Percentiles rank a stretch among this genome's conserved stretches.
Conservation (phyloP, 1,140 invertebrate species). For the Cyclina sinensis region DNA sequence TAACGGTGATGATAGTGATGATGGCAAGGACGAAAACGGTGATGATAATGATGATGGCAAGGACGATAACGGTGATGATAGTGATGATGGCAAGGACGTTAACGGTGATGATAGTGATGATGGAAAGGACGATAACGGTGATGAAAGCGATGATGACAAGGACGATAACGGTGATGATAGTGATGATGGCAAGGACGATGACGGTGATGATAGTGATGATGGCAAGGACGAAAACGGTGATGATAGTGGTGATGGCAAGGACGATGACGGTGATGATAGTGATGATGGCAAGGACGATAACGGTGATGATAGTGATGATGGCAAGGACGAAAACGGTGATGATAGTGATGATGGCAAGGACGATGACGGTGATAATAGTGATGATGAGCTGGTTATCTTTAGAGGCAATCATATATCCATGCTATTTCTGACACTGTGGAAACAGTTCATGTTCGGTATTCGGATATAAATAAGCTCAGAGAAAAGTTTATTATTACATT, state of each 20-base stretch:
- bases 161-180: neutral
- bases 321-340: neutral
- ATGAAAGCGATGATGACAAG: neutral
- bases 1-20: too few relatives aligned
- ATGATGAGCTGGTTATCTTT: too few relatives aligned
- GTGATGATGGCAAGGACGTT: neutral
- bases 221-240: neutral
- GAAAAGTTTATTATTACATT: too few relatives aligned
- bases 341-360: too few relatives aligned
- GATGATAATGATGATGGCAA: neutral
- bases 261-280: too few relatives aligned
- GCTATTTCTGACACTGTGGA: too few relatives aligned
- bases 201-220: neutral
- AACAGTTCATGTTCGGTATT: too few relatives aligned
- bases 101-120: neutral
- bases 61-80: neutral
- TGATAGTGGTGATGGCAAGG: too few relatives aligned
- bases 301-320: neutral
- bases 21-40: too few relatives aligned
- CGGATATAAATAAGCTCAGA: too few relatives aligned
- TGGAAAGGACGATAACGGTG: neutral
- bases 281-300: neutral
- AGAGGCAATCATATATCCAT: too few relatives aligned
- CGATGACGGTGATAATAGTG: too few relatives aligned
- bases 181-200: neutral